These are phyloP conservation scores for Dioctria rufipes DNA, from an alignment of 2,888 invertebrate genomes.

Conservation along the genomic window DNA sequence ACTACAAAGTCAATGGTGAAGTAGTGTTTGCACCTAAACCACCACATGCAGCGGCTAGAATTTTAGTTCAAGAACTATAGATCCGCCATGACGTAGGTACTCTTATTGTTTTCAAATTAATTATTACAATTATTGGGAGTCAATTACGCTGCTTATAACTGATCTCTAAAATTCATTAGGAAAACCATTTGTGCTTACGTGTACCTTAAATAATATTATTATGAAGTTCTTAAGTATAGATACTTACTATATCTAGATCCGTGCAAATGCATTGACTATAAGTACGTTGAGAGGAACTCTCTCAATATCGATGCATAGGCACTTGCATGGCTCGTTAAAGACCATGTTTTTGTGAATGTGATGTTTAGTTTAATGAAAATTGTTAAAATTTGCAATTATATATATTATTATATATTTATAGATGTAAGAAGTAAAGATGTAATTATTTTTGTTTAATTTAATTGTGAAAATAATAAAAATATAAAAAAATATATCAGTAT, in stretches of 20 bases:
- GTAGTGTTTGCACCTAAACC: conserved; percentile 78
- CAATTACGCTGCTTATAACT: conserved; percentile 27
- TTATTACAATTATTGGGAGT: conserved; percentile 10
- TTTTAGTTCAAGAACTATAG: conserved; percentile 73
- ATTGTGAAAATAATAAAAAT: background rate
- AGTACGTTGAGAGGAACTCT: too few species aligned
- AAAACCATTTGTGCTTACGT: background rate
- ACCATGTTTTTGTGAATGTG: conserved; percentile 23
- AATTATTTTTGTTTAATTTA: background rate
- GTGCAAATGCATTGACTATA: too few species aligned
- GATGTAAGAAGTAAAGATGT: background rate
- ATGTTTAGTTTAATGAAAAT: conserved; percentile 10
- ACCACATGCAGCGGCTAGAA: conserved; percentile 76
- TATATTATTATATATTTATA: background rate
- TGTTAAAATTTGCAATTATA: conserved; percentile 11
- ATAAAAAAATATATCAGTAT: background rate
- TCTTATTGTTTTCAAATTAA: background rate
- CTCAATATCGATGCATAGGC: too few species aligned
- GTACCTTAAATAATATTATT: conserved; percentile 22
- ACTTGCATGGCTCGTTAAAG: background rate
- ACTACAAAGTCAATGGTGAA: conserved; percentile 77
- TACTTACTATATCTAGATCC: too few species aligned
- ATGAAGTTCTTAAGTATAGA: conserved; percentile 8
- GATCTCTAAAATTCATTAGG: conserved; percentile 29
- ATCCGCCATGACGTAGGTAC: background rate